Conservation (phyloP, 2,113 vertebrate species). For the Raja brachyura region DNA sequence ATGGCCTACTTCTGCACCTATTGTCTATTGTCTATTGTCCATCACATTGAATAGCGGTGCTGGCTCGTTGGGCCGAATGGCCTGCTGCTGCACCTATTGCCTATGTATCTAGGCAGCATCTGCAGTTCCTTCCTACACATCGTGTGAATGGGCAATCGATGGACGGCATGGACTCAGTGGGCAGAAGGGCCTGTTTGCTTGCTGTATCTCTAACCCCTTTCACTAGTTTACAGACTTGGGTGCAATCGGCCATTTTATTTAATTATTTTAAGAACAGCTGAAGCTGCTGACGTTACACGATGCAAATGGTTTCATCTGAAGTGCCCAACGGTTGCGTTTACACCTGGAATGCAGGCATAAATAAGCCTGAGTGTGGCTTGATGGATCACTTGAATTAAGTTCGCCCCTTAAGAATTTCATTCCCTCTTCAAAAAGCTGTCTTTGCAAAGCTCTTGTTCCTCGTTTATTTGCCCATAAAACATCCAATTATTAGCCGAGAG, state of each 20-base stretch:
- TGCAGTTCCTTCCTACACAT: no score
- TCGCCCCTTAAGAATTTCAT: background rate
- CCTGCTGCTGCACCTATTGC: no score
- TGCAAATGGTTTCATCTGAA: background rate
- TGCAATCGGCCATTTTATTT: background rate
- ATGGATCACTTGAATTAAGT: background rate
- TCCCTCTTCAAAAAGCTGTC: background rate
- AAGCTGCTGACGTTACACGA: background rate
- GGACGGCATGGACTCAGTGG: no score
- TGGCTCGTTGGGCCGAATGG: no score
- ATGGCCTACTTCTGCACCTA: no score
- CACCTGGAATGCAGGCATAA: background rate
- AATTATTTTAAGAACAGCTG: background rate
- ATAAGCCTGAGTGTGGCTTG: background rate
- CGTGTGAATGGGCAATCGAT: no score
- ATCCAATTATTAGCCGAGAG: background rate
- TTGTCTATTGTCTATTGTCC: no score
- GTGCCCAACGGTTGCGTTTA: background rate
- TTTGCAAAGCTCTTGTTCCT: background rate
- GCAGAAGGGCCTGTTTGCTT: no score
- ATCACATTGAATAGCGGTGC: no score
- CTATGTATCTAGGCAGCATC: no score
- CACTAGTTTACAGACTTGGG: background rate
- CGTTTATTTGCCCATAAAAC: background rate
- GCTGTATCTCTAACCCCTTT: no score